Base-by-base conservation (phyloP, 2,797 vertebrate species). In the Holocentrus rufus region DNA sequence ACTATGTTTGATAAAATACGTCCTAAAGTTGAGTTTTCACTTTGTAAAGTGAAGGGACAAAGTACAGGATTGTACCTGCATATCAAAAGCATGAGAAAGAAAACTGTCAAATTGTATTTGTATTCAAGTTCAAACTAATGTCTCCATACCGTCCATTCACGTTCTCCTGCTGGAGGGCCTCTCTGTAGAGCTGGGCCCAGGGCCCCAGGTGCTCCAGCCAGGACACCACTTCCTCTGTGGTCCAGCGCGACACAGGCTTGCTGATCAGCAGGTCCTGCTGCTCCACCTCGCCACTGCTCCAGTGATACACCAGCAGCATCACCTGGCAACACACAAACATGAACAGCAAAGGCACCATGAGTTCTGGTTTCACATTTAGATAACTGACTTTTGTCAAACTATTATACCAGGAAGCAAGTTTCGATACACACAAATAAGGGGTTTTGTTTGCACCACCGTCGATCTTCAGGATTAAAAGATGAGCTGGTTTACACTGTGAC, bases 131-230 rank as follows among this genome's bases (percentile, higher is more conserved):
- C 10, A 27, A 7, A 0, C 1, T 31, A 0, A 44, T 9, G 1
- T 4, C n/a, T 54, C 13, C 64, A 47, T 86, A 97, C 97, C 97
- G 96, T 88, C 97, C 97, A 55, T 98, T 98, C 49, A 98, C 95
- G 25, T 94, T 95, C 77, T 96, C 95, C 66, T 90, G 88, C 68
- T 94, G 91, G 91, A 99, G 97, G 49, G 89, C 83, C 23, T 95
- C 94, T 72, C 85, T 95, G 84, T 98, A 98, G 65, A 92, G 92
- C 56, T 95, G 92, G 5, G 97, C 90, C 97, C 97, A 99, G 0
- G 95, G 95, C 14, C 97, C 97, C 82, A 99, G 81, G 71, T 95
- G 92, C 34, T 96, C 96, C 65, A 98, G 91, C 97, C 97, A 99
- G 57, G 94, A 90, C 42, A 93, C 83, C 9, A 98, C 97, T 53